Evolutionary conservation across 2,113 vertebrate genomes (phyloP), one percentile per base, ranked within the genome.

Genomic region (Mus musculus): DNA sequence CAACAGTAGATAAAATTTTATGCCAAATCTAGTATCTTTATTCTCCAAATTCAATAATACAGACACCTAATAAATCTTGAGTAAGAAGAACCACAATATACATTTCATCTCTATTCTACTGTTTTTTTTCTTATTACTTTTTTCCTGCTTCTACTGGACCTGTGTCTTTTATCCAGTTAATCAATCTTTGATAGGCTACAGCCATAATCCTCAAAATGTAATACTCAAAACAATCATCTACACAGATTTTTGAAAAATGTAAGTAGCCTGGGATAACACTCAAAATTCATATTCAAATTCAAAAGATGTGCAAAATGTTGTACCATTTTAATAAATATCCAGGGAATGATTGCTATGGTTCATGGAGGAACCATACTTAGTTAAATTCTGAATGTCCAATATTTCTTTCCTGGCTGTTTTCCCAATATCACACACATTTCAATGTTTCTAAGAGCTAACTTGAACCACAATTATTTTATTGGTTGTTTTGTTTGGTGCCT

Each of bases 211-310:
- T 89, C 12, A 80, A n/a, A 46, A 65, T 14, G 33, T 22, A 75
- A 8, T 87, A 11, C 95, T 84, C 26, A 13, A 72, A 59, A 36
- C 0, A 65, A 14, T 85, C 65, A 69, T 8, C 1, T 89, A 56
- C 20, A 63, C 0, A 84, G 39, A 0, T 63, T 89, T 65, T 39
- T 33, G 67, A 75, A 94, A 93, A 93, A 80, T 54, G 3, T 8
- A 65, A 65, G n/a, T 75, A 84, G 24, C 3, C 19, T 94, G 49
- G 20, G 33, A 33, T 90, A 26, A 65, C 10, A 75, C 42, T 56
- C 77, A 33, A 39, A 90, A 89, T 91, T 78, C 77, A 77, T 73
- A 90, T 86, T 54, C 28, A 89, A 73, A 88, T 87, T 54, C 30
- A 86, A 26, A 89, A 75, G 4, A 71, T 75, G 33, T 65, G 63